Percentiles rank a stretch among this genome's conserved stretches.
Conservation (phyloP, 2,797 vertebrate species). For the Poecilia picta region DNA sequence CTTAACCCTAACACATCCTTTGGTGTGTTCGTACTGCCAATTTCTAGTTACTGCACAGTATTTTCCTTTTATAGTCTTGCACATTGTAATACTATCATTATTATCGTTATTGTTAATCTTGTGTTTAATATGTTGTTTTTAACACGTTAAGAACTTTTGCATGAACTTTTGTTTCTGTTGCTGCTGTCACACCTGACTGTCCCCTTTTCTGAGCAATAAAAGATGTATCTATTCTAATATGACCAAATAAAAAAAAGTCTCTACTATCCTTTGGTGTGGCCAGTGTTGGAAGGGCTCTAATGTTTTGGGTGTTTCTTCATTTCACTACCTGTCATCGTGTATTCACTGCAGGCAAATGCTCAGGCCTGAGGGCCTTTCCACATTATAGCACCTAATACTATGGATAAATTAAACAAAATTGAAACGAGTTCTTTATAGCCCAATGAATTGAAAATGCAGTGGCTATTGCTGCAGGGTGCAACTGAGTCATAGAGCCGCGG, state of each 20-base stretch:
- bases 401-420: constrained; percentile 63
- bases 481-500: constrained; percentile 34
- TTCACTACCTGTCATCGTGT: constrained; percentile 23
- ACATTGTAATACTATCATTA: too few relatives aligned
- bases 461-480: constrained; percentile 45
- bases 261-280: neutral
- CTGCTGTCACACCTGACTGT: too few relatives aligned
- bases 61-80: too few relatives aligned
- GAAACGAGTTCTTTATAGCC: constrained; percentile 56
- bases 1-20: too few relatives aligned
- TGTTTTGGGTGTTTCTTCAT: constrained; percentile 1
- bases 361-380: constrained; percentile 45
- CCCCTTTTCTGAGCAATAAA: too few relatives aligned
- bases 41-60: too few relatives aligned
- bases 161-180: too few relatives aligned
- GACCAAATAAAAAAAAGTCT: neutral
- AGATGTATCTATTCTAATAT: too few relatives aligned
- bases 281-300: neutral
- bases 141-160: too few relatives aligned
- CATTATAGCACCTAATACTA: constrained; percentile 44
- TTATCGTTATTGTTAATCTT: too few relatives aligned
- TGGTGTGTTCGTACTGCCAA: too few relatives aligned
- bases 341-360: constrained; percentile 45
- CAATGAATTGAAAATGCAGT: constrained; percentile 53
- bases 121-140: too few relatives aligned